Evolutionary conservation across 1,140 invertebrate species (phyloP).

Genomic region (Drosophila sproati): DNA sequence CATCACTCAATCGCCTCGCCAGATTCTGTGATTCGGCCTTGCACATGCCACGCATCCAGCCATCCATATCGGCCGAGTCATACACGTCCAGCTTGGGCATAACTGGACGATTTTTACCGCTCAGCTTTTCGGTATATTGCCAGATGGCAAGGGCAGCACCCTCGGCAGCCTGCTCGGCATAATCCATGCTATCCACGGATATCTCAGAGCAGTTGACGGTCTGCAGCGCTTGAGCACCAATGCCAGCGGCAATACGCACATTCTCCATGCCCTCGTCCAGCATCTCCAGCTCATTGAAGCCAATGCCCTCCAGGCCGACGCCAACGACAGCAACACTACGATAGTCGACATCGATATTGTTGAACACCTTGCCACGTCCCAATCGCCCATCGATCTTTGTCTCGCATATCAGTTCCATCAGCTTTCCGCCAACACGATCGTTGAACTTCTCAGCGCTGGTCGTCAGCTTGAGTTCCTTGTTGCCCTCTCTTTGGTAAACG

Average conservation of each 20-base stretch:
- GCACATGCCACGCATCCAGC: conserved; percentile 90
- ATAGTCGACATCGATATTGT: conserved; percentile 87
- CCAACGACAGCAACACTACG: conserved; percentile 89
- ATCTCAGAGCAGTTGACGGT: conserved; percentile 86
- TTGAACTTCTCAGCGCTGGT: conserved; percentile 61
- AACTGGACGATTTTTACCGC: conserved; percentile 85
- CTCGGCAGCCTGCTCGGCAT: conserved; percentile 87
- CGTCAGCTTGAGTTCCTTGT: conserved; percentile 61
- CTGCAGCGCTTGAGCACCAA: conserved; percentile 86
- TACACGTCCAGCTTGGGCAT: conserved; percentile 85
- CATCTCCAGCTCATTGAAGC: conserved; percentile 88
- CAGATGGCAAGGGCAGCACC: conserved; percentile 86
- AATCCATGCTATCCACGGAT: conserved; percentile 88
- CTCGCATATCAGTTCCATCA: conserved; percentile 61
- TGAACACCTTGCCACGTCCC: conserved; percentile 87
- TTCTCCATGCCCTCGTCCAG: conserved; percentile 87
- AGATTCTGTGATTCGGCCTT: conserved; percentile 94
- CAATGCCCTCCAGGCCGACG: conserved; percentile 87
- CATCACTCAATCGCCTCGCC: conserved; percentile 90
- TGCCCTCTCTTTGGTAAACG: conserved; percentile 72
- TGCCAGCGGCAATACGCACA: conserved; percentile 85
- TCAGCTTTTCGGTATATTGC: conserved; percentile 87
- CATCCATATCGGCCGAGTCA: conserved; percentile 81
- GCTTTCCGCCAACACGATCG: conserved; percentile 63
- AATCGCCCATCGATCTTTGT: conserved; percentile 70